phyloP scores from a whole-genome alignment of 2,113 vertebrate genomes.

The Polypterus bichir region DNA sequence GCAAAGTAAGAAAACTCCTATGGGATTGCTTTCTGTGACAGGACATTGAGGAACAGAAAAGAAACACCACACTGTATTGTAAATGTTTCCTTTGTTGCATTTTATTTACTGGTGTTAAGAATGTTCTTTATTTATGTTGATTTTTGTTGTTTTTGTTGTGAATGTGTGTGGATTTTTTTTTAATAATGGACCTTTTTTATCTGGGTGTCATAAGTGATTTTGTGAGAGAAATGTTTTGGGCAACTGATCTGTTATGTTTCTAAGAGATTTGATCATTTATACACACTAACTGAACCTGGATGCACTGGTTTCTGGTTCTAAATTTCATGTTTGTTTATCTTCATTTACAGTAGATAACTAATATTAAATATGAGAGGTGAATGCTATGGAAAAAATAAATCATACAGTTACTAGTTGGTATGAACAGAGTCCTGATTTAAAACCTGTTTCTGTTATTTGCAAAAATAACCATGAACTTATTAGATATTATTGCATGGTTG shows the following conservation, averaged over 20 bases:
- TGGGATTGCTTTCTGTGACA: not conserved
- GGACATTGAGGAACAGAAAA: not conserved
- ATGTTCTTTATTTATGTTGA: slow-evolving; percentile 3
- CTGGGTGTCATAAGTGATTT: not conserved
- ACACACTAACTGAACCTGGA: not conserved
- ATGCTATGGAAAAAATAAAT: not conserved
- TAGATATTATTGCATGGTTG: too few relatives aligned
- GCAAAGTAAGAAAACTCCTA: too few relatives aligned
- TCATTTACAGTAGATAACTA: not conserved
- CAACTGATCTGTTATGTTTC: not conserved
- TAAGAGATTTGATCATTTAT: not conserved
- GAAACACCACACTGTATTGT: not conserved
- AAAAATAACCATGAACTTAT: too few relatives aligned
- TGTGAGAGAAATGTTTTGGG: not conserved
- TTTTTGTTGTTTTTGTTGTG: not conserved
- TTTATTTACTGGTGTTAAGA: slow-evolving; percentile 3
- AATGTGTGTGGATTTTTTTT: not conserved
- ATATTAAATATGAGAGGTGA: not conserved
- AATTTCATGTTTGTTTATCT: slow-evolving; percentile 3
- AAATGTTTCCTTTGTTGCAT: slow-evolving; percentile 1
- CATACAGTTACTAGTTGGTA: not conserved
- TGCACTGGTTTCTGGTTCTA: not conserved
- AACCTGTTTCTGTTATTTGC: too few relatives aligned
- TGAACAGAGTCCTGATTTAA: too few relatives aligned
- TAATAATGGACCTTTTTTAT: too few relatives aligned